Conservation (phyloP, 64 coral and sea anemone species). For the Stichodactyla helianthus region DNA sequence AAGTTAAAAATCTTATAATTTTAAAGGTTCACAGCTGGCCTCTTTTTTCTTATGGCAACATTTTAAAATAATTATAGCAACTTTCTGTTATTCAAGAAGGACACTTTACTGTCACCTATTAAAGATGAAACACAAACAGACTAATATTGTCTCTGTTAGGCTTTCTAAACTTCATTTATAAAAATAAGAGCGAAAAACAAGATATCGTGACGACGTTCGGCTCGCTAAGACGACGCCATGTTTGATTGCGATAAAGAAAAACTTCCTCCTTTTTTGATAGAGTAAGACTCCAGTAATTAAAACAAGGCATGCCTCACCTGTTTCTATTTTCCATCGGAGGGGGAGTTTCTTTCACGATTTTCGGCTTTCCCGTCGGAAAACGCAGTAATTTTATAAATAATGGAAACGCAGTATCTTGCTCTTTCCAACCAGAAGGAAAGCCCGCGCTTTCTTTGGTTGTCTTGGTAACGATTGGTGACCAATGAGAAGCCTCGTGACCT, state of each 20-base stretch:
- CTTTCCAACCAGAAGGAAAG: constrained; percentile 8
- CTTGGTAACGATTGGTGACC: constrained; percentile 22
- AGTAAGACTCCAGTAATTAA: background rate
- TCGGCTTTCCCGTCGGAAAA: background rate
- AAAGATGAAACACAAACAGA: no score
- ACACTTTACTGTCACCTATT: no score
- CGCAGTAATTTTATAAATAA: constrained; percentile 9
- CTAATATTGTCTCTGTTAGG: no score
- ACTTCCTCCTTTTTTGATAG: background rate
- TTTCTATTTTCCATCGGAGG: constrained; percentile 22
- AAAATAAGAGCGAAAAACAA: no score
- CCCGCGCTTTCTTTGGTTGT: constrained; percentile 21
- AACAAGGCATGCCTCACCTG: background rate
- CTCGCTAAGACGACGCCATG: background rate
- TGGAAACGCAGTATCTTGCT: background rate
- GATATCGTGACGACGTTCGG: no score
- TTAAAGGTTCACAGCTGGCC: no score
- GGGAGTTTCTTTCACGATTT: background rate
- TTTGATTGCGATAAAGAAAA: background rate
- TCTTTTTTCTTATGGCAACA: no score
- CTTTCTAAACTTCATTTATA: no score
- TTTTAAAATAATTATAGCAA: no score
- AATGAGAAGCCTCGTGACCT: background rate
- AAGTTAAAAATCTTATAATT: no score
- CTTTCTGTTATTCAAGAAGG: no score